Evolutionary conservation across 2,888 invertebrate genomes (phyloP), one percentile per base, ranked within the genome.

Genomic region (Isoperla grammatica): DNA sequence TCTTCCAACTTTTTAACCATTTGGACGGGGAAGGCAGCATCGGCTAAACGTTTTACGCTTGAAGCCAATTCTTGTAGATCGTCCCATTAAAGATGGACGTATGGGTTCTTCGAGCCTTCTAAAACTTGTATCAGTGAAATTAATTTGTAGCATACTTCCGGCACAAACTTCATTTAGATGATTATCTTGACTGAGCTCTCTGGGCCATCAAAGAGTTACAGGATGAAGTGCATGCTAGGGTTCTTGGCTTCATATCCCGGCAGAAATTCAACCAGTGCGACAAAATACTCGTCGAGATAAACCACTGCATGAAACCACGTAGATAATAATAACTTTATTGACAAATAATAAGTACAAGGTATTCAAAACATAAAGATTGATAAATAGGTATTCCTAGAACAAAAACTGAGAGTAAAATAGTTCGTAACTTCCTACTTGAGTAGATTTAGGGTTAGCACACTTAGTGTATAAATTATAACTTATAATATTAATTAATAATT

Each of bases 271-370:
- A 49, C 23, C 12, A 46, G 12, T 49, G 49, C 20, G 12, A 23
- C 19, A 19, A 49, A n/a, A 29, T 49, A 49, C 49, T 22, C 23
- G 29, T 12, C 22, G 13, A 49, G 29, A 19, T 49, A 49, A 6
- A 49, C n/a, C 15, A 49, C 49, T 20, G 19, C 49, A 22, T 23
- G 8, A 49, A 49, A 49, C 49, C 49, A 49, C 4, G 49, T n/a
- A n/a, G n/a, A n/a, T n/a, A n/a, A n/a, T n/a, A n/a, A n/a, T n/a
- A n/a, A n/a, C n/a, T n/a, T n/a, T n/a, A n/a, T n/a, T n/a, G n/a
- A n/a, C n/a, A n/a, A n/a, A n/a, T n/a, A n/a, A n/a, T n/a, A n/a
- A n/a, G n/a, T n/a, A n/a, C n/a, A n/a, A n/a, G n/a, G n/a, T n/a
- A n/a, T n/a, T n/a, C n/a, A n/a, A n/a, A n/a, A n/a, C n/a, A n/a